A percentile compares a stretch with the other conserved stretches of the same genome.
Conservation (phyloP, 37 sponge, comb jelly and placozoan species). For the Amphimedon queenslandica region DNA sequence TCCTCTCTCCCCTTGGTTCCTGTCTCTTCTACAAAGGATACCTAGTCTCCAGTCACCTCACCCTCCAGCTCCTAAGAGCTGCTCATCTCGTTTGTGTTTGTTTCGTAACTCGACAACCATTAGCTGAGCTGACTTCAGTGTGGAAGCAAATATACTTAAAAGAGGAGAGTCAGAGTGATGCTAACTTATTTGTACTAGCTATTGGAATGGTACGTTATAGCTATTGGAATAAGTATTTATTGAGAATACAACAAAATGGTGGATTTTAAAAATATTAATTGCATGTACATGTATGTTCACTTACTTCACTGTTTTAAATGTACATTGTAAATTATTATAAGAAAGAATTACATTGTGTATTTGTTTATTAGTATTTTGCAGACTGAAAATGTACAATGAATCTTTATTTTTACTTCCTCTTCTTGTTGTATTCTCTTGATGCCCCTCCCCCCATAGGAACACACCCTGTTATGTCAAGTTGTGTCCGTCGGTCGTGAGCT, state of each 20-base stretch:
- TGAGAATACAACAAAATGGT: background rate
- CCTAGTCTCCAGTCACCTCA: slow-evolving; percentile 43
- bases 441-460: slow-evolving; percentile 5
- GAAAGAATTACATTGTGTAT: no score
- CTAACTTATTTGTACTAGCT: slow-evolving; percentile 23
- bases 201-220: slow-evolving; percentile 22
- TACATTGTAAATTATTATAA: no score
- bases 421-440: background rate
- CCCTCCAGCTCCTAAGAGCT: slow-evolving; percentile 1
- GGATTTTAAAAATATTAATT: no score
- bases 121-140: slow-evolving; percentile 46
- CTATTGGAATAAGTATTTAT: background rate
- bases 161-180: background rate
- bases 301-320: no score
- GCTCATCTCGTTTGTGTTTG: slow-evolving; percentile 23
- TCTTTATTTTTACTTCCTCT: no score
- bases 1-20: slow-evolving; percentile 19
- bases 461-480: slow-evolving; percentile 32
- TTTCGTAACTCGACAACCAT: slow-evolving; percentile 34
- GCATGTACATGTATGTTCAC: no score
- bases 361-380: no score
- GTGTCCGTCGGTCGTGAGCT: slow-evolving; percentile 8
- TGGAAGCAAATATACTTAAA: slow-evolving; percentile 41
- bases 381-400: no score
- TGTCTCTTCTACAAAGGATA: slow-evolving; percentile 55